Base-by-base conservation (phyloP, 2,113 vertebrate genomes). In the Microcebus griseorufus region DNA sequence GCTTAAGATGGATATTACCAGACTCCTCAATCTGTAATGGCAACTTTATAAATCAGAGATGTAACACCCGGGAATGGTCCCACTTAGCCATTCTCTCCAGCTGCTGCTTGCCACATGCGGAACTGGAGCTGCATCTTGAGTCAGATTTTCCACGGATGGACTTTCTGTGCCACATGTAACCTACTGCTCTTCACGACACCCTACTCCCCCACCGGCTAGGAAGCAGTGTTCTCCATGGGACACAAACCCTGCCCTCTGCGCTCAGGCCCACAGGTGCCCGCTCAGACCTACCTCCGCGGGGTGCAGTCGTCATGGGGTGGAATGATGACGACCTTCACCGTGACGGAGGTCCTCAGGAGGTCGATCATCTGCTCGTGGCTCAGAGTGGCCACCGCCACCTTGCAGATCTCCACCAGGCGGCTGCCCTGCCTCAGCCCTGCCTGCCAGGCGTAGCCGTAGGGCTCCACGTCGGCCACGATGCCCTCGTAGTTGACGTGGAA, bases 401-500 rank as follows among this genome's bases (percentile, higher is more conserved):
- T 99, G 98, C 99, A 99, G 94, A 99, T 99, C 98, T 99, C 99
- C 90, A 99, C 99, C 97, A 99, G 98, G 29, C 99, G 98, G 98
- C 99, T 99, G 96, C 99, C 99, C 97, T 99, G 99, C 45, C 99
- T 98, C 96, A 99, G 98, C 34, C 99, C 99, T 0, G 99, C 99
- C 98, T 99, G 99, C 99, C 99, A 99, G 0, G 99, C 99, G 0
- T 99, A 99, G 90, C 99, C 99, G 0, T 99, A 99, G 45, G 99
- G 99, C 98, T 99, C 99, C 75, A 99, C 99, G 0, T 99, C 99
- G 0, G 99, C 99, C 93, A 99, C 99, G 0, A 99, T 99, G 97
- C 99, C 99, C 98, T 99, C 99, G 0, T 99, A 99, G 99, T 99
- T 99, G 18, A 99, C 99, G 0, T 99, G 99, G 98, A 99, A 99